A percentile compares a stretch with the other conserved stretches of the same genome.
Conservation (phyloP, 1,140 invertebrate species). For the Bombus waltoni region DNA sequence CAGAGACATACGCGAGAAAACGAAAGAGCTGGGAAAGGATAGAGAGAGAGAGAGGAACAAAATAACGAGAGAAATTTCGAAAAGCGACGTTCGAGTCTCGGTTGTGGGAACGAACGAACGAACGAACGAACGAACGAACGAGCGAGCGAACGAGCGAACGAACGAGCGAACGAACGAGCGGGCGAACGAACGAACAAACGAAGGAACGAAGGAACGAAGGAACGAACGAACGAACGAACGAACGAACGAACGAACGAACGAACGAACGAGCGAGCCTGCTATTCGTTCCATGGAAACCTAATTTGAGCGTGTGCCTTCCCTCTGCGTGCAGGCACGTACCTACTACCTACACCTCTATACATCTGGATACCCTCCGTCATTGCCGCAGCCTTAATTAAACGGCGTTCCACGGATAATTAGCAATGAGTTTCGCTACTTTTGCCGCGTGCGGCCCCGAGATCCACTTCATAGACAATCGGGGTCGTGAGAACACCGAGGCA, state of each 20-base stretch:
- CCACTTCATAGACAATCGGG: conserved; percentile 76
- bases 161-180: too few species aligned
- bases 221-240: conserved; percentile 35
- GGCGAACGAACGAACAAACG: accelerated
- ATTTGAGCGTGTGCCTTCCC: conserved; percentile 54
- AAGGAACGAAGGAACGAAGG: conserved; percentile 40
- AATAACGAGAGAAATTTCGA: conserved; percentile 53
- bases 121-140: conserved; percentile 25
- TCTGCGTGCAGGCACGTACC: conserved; percentile 42
- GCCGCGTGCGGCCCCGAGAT: conserved; percentile 68
- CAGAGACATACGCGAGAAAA: not conserved
- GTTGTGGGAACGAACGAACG: conserved; percentile 43
- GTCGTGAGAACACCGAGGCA: conserved; percentile 74
- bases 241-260: conserved; percentile 31
- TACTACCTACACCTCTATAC: conserved; percentile 46
- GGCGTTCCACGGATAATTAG: conserved; percentile 75
- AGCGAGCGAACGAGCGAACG: conserved; percentile 32
- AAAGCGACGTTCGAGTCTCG: conserved; percentile 53
- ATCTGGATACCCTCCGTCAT: conserved; percentile 57
- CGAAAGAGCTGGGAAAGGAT: not conserved
- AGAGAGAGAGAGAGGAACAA: not conserved
- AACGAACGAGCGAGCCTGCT: conserved; percentile 43
- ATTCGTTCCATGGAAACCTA: conserved; percentile 61
- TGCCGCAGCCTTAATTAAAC: conserved; percentile 72
- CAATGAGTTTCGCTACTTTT: conserved; percentile 76